These are phyloP conservation scores for Oxycera nigricornis DNA, from an alignment of 2,888 invertebrate genomes.

Conservation along the genomic window DNA sequence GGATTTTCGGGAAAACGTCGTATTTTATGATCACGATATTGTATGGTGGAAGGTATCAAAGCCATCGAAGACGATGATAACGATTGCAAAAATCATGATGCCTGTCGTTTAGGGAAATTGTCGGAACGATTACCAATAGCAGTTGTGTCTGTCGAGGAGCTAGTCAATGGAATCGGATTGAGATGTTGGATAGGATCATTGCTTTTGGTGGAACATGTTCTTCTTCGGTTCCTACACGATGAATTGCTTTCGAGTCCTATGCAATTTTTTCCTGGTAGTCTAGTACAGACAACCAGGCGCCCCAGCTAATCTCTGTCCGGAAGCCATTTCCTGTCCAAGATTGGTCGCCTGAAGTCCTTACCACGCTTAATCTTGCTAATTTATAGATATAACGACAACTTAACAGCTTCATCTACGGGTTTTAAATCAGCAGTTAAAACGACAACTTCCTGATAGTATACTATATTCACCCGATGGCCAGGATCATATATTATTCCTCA, in stretches of 20 bases:
- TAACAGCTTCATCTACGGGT: conserved; percentile 27
- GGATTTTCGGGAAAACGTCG: not conserved
- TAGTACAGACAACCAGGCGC: no score
- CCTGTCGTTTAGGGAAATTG: not conserved
- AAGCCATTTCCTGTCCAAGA: no score
- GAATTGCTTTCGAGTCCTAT: no score
- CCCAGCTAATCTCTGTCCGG: no score
- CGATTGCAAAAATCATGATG: not conserved
- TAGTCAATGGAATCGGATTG: no score
- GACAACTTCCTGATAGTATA: conserved; percentile 39
- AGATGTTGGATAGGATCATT: no score
- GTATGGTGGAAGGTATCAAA: not conserved
- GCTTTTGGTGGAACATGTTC: no score
- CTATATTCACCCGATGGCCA: not conserved
- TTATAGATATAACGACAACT: conserved; percentile 27
- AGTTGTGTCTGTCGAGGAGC: not conserved
- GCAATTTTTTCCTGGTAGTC: no score
- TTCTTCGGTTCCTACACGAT: no score
- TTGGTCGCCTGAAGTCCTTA: not conserved
- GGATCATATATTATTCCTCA: conserved; percentile 30
- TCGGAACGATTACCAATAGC: not conserved
- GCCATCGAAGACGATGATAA: not conserved
- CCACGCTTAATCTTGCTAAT: conserved; percentile 2
- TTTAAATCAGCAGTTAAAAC: conserved; percentile 37
- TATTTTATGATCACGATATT: not conserved